Evolutionary conservation across 2,113 vertebrate species (phyloP), one percentile per base, ranked within the genome.

Genomic region (Pavo muticus): DNA sequence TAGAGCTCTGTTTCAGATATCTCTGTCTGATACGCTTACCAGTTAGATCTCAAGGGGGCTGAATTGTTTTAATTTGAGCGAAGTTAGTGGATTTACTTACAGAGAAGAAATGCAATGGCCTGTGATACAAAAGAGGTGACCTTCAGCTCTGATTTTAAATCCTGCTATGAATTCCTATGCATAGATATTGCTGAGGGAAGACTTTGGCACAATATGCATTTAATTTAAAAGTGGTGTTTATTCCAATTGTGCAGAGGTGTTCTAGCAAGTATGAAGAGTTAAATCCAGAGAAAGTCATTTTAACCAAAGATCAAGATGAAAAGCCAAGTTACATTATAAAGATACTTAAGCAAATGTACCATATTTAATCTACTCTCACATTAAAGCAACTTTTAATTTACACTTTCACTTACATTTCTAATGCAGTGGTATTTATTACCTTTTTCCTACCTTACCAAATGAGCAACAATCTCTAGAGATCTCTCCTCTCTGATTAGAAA

Each of bases 351-450:
- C 32, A 96, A 94, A 95, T 83, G 84, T 80, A 90, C 69, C 77
- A 67, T 95, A 94, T 95, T 96, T 94, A 94, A 96, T 94, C 87
- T 94, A 87, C 37, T 85, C 80, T 91, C 91, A 89, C 94, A 67
- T 9, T 74, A 89, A 96, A 91, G 89, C 63, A 93, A 73, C 87
- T 94, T 95, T 75, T 78, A 94, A 80, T 95, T 95, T 96, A 87
- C 91, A 89, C 73, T 95, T 96, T 86, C 87, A 82, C 89, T 97
- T 96, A 85, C 64, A 91, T 95, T 94, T 96, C 87, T 90, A 91
- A 85, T 92, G 60, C 84, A 94, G 69, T 77, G 60, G 84, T 94
- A 94, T 94, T 95, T 96, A 89, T 94, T 95, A 91, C 87, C 84
- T 93, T 73, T 87, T 92, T 78, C 90, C 84, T 88, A 90, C 78